Base-by-base conservation (phyloP, 2,797 vertebrate genomes). In the Acropternis orthonyx region DNA sequence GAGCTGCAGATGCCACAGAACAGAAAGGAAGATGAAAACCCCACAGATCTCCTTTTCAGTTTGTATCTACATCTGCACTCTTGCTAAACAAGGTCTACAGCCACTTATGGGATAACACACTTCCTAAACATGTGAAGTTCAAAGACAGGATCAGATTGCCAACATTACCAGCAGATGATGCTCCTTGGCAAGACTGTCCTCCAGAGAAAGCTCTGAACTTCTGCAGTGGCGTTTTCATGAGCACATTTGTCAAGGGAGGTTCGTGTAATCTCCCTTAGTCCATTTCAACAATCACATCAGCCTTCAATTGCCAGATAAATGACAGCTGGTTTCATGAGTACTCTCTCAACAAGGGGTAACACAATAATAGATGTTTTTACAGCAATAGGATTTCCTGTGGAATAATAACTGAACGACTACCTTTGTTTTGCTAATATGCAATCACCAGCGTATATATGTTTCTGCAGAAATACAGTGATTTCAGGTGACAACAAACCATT, bases 361-460 rank as follows among this genome's bases (percentile, higher is more conserved):
- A 32, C 34, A 67, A 24, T 59, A 72, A 86, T 13, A 61, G 75
- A 65, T 63, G 62, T 76, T 94, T 91, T 48, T 41, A 67, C 24
- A 71, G 43, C 12, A 37, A 7, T 9, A 51, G 49, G 74, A 62
- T 52, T 91, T 76, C n/a, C 77, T 62, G 65, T 44, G 41, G 56
- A 91, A 91, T 71, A 71, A 69, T 56, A 95, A 91, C 14, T 48
- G 49, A 94, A 91, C 79, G 48, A 62, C 48, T 95, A 54, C 37
- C 46, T 93, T 92, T 90, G 85, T 89, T 97, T 89, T 55, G 58
- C 32, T 88, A 85, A 85, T 71, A 94, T 59, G 55, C 44, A 86
- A 78, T 75, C 81, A 88, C 30, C 30, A 92, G 58, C 4, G 48
- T 48, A 10, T 24, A 13, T 23, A 48, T 17, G 3, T 74, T 96